Percentiles rank a stretch among this genome's conserved stretches.
Evolutionary conservation across 2,888 invertebrate genomes (phyloP).

Genomic region (Dynastes hyllus): DNA sequence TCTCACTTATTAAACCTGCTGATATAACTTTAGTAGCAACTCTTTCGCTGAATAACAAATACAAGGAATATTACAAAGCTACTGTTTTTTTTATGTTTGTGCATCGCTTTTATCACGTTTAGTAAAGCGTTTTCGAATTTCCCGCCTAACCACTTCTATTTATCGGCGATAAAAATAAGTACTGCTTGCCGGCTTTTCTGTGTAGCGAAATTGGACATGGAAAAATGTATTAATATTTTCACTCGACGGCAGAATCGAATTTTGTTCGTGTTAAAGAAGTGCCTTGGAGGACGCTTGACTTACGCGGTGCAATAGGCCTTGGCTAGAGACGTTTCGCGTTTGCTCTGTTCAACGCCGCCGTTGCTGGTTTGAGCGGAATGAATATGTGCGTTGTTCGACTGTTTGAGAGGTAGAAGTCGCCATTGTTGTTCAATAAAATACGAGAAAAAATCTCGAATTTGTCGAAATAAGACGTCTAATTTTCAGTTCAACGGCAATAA

Average conservation of each 20-base stretch:
- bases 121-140: slow-evolving; percentile 14
- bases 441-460: slow-evolving; percentile 58
- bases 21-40: not conserved
- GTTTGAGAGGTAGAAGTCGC: slow-evolving; percentile 69
- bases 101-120: not conserved
- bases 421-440: slow-evolving; percentile 70
- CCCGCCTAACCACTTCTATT: slow-evolving; percentile 16
- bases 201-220: slow-evolving; percentile 4
- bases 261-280: slow-evolving; percentile 4
- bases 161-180: slow-evolving; percentile 21
- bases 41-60: no score
- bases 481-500: slow-evolving; percentile 15
- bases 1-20: slow-evolving; percentile 8
- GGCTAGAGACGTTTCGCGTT: slow-evolving; percentile 64
- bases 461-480: slow-evolving; percentile 34
- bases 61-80: no score
- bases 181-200: slow-evolving; percentile 15
- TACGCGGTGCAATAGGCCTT: slow-evolving; percentile 57
- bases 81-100: not conserved
- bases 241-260: not conserved
- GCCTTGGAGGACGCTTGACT: slow-evolving; percentile 48
- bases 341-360: slow-evolving; percentile 66
- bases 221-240: slow-evolving; percentile 32
- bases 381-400: slow-evolving; percentile 69
- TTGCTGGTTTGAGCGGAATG: slow-evolving; percentile 63